Conservation (phyloP, 1,140 invertebrate species). For the fruit fly (Drosophila melanogaster) region Release_6_plus_ISO1_MT NT_033779.5:6973501-6974000, state of each 20-base stretch:
- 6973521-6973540: neutral
- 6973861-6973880: slow-evolving; percentile 96
- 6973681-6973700: slow-evolving; percentile 35
- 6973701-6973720: neutral
- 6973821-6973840: slow-evolving; percentile 96
- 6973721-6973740: neutral
- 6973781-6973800: slow-evolving; percentile 98
- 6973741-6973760: slow-evolving; percentile 98
- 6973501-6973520: slow-evolving; percentile 91
- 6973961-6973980: slow-evolving; percentile 98
- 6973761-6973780: slow-evolving; percentile 99
- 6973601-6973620: slow-evolving; percentile 97
- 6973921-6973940: slow-evolving; percentile 95
- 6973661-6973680: slow-evolving; percentile 91
- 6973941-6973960: slow-evolving; percentile 93
- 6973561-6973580: slow-evolving; percentile 92
- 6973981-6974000: slow-evolving; percentile 96
- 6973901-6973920: slow-evolving; percentile 92
- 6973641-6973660: slow-evolving; percentile 94
- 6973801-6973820: slow-evolving; percentile 98
- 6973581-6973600: slow-evolving; percentile 97
- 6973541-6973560: neutral
- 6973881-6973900: slow-evolving; percentile 96
- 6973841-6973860: slow-evolving; percentile 97
- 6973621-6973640: slow-evolving; percentile 98